Conservation (phyloP, 1,140 invertebrate species). For the Philotrypesis tridentata region DNA sequence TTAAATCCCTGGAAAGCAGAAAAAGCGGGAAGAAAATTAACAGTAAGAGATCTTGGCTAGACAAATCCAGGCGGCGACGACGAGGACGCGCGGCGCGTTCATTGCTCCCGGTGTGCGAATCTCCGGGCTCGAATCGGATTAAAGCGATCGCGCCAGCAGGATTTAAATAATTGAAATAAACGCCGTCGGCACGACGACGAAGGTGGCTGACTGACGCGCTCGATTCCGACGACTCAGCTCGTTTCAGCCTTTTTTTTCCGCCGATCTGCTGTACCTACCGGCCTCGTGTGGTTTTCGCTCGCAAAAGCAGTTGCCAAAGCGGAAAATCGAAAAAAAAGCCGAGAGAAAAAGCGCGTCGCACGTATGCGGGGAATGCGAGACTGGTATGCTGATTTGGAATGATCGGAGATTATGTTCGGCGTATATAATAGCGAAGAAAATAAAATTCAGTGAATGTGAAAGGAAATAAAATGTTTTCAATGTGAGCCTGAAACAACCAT, state of each 20-base stretch:
- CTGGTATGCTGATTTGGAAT: neutral
- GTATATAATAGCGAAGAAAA: neutral
- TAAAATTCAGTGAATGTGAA: neutral
- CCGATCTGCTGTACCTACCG: constrained; percentile 4
- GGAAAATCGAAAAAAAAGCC: constrained; percentile 34
- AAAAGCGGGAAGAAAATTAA: neutral
- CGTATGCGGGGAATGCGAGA: neutral
- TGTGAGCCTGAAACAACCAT: too few relatives aligned
- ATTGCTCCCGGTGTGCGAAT: neutral
- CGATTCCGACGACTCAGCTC: neutral
- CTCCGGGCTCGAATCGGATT: constrained; percentile 34
- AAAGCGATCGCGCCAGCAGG: constrained; percentile 45
- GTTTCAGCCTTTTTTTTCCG: neutral
- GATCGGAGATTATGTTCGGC: neutral
- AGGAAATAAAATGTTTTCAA: too few relatives aligned
- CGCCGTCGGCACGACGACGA: constrained; percentile 11
- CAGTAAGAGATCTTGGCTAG: neutral
- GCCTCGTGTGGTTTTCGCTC: constrained; percentile 31
- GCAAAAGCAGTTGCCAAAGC: constrained; percentile 32
- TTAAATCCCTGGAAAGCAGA: neutral
- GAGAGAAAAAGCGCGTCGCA: too few relatives aligned
- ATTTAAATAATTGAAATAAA: constrained; percentile 56
- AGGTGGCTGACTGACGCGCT: neutral
- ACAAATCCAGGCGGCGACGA: constrained; percentile 4
- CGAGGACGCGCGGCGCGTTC: neutral